Evolutionary conservation across 1,140 invertebrate genomes (phyloP).

Genomic region (Drosophila ficusphila): DNA sequence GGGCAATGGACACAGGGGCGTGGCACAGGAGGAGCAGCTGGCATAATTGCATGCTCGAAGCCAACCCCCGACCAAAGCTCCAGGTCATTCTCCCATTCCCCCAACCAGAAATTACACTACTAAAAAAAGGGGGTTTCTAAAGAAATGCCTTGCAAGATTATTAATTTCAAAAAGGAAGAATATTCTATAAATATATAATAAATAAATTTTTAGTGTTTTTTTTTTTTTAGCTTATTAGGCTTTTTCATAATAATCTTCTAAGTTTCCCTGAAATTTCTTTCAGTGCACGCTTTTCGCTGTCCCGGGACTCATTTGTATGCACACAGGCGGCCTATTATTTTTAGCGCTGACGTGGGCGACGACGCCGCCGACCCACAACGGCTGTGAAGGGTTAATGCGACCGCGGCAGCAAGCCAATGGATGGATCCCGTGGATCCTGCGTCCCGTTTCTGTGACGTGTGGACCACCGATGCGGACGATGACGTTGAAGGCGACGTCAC

Average conservation of each 20-base stretch:
- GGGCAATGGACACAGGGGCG: not conserved
- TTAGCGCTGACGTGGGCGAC: constrained; percentile 67
- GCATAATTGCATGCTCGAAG: constrained; percentile 66
- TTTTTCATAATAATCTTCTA: no score
- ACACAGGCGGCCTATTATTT: constrained; percentile 80
- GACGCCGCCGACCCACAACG: constrained; percentile 21
- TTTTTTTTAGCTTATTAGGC: no score
- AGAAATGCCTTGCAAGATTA: no score
- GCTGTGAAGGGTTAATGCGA: constrained; percentile 47
- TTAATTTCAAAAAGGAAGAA: no score
- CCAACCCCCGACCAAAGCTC: not conserved
- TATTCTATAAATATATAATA: not conserved
- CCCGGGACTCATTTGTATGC: constrained; percentile 76
- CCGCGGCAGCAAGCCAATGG: constrained; percentile 44
- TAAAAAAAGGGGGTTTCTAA: no score
- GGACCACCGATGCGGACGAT: constrained; percentile 5
- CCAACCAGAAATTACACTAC: not conserved
- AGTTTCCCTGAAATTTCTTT: not conserved
- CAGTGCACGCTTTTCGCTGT: constrained; percentile 6
- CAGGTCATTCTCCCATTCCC: not conserved
- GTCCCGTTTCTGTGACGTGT: constrained; percentile 10
- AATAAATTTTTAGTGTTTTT: not conserved
- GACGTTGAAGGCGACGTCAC: constrained; percentile 3
- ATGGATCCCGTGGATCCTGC: constrained; percentile 27
- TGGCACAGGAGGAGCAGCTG: constrained; percentile 24